These are phyloP conservation scores for Drosophila anomelani DNA, from an alignment of 2,888 invertebrate species.

Conservation along the genomic window DNA sequence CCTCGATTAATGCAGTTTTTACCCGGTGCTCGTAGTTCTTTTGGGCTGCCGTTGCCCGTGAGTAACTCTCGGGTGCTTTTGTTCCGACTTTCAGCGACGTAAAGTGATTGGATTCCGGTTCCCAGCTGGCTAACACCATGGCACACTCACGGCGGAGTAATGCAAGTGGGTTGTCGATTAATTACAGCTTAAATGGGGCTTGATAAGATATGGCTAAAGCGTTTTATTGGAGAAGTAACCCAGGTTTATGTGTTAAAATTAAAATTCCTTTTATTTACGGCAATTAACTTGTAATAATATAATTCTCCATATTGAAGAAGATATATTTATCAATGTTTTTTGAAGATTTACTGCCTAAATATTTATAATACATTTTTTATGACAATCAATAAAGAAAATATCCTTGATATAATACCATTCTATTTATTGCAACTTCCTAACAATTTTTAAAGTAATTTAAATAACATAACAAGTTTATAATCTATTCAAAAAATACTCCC, in stretches of 20 bases:
- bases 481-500: not conserved
- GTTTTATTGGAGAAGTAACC: no score
- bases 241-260: not conserved
- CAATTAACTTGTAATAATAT: not conserved
- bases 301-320: no score
- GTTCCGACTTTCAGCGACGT: constrained; percentile 59
- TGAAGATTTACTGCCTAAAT: not conserved
- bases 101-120: constrained; percentile 59
- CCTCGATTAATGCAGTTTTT: constrained; percentile 34
- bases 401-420: no score
- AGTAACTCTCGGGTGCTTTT: constrained; percentile 33
- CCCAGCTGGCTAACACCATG: not conserved
- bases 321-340: not conserved
- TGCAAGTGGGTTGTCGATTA: constrained; percentile 15
- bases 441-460: not conserved
- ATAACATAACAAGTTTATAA: not conserved
- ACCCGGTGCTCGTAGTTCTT: constrained; percentile 1
- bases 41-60: constrained; percentile 44
- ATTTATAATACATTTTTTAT: not conserved
- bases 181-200: not conserved
- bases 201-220: not conserved
- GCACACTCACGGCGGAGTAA: constrained; percentile 19
- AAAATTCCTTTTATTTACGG: not conserved
- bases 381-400: not conserved
- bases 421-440: no score